Base-by-base conservation (phyloP, 2,797 vertebrate genomes). In the Spondyliosoma cantharus region DNA sequence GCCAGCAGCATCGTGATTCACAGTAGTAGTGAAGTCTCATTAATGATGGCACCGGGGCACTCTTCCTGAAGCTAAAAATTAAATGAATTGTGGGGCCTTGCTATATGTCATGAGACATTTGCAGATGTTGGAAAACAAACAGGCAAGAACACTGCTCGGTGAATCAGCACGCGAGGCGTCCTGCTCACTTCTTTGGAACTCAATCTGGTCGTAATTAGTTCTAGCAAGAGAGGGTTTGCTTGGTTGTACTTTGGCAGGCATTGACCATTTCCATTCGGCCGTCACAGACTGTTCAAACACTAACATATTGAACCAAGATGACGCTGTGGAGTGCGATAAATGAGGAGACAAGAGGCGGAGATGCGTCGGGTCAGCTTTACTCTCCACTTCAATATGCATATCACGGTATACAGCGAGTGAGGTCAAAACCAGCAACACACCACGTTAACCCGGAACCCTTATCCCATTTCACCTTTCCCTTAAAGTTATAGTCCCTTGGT, bases 211-310 rank as follows among this genome's bases (percentile, higher is more conserved):
- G 43, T 79, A 73, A 81, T 84, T 83, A 85, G 29, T 14, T 58
- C 25, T 7, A 29, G 54, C 58, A 83, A 54, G 54, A 62, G 37
- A 52, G 24, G 24, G 16, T 54, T 71, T 49, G 27, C 37, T 53
- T 24, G 19, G 49, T 60, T 81, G 64, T 63, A 57, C 32, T 69
- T 65, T 88, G 79, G 59, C 72, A 80, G 46, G 15, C 4, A 64
- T 45, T 63, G 48, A 62, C n/a, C 58, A 24, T 78, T 89, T 86
- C 77, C 80, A 78, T 76, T 77, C 43, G 37, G 64, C 80, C 64
- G 62, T 67, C 22, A 1, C 11, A 50, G 29, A 48, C 15, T 27
- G 16, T 83, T 80, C 46, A 37, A 63, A 78, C 43, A 66, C 53
- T 45, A 70, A 73, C 67, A 60, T 43, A 45, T 1, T 65, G 57